Base-by-base conservation (phyloP, 2,113 vertebrate genomes). In the Zapornia atra region DNA sequence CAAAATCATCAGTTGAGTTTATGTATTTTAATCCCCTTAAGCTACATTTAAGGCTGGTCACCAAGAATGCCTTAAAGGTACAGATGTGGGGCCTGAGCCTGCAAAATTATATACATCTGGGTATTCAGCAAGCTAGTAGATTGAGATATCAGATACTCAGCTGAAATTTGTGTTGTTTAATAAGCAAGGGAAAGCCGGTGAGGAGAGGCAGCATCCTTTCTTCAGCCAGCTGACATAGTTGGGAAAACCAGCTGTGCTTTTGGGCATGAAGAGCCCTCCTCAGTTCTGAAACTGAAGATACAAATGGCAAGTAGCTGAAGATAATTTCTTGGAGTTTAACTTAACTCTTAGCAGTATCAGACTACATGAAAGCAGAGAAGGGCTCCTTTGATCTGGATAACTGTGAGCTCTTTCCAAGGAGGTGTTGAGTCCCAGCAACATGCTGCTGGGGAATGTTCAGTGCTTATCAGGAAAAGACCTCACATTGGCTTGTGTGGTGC, bases 351-450 rank as follows among this genome's bases (percentile, higher is more conserved):
- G 71, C 31, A 65, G 18, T 81, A 64, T 66, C 63, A 66, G 48
- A 80, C 82, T 70, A 70, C 63, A 40, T 83, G 42, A 92, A 96
- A 96, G 88, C 5, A 2, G 40, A 72, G 66, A 68, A 82, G 20
- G 71, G 5, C 24, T 93, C 28, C 75, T 95, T 96, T 93, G 89
- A 91, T 95, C 50, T 85, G 70, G 53, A 25, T 92, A 46, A 36
- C 42, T 54, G 33, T 64, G 68, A 88, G 48, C n/a, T 68, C 54
- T 75, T 70, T 76, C 69, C 25, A 21, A 71, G 73, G 53, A 91
- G 46, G 10, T 51, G 61, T 51, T 56, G 56, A 73, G 51, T 22
- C 24, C 40, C 36, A 42, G 61, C n/a, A 79, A 8, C 61, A 72
- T 93, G 68, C 63, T 90, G 21, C 53, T 69, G 66, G 29, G 19